Percentiles rank a stretch among this genome's conserved stretches.
phyloP scores from a whole-genome alignment of 2,888 invertebrate species.

The Platycnemis pennipes region DNA sequence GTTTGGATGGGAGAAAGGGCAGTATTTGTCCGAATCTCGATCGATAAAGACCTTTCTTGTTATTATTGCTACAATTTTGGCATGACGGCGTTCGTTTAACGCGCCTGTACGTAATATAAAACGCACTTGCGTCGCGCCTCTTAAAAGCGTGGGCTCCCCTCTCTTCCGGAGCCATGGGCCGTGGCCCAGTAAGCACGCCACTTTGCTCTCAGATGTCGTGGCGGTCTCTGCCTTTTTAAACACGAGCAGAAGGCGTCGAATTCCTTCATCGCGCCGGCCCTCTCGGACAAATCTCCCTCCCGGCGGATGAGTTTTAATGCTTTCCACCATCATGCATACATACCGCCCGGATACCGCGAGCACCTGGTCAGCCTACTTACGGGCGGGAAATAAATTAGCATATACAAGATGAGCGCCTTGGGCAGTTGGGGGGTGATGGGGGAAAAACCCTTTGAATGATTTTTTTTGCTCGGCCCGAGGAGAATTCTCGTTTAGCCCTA shows the following conservation, averaged over 20 bases:
- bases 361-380: neutral
- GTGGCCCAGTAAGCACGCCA: too few species aligned
- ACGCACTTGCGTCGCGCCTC: too few species aligned
- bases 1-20: too few species aligned
- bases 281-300: neutral
- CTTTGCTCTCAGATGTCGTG: too few species aligned
- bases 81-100: too few species aligned
- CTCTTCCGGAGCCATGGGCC: too few species aligned
- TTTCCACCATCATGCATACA: neutral
- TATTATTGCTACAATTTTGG: too few species aligned
- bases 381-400: neutral
- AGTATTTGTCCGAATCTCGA: too few species aligned
- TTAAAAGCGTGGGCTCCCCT: too few species aligned
- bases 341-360: neutral
- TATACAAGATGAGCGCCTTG: neutral
- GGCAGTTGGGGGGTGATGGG: conserved; percentile 2
- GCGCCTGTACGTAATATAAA: too few species aligned
- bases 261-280: neutral
- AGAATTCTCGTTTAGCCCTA: neutral
- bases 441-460: neutral
- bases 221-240: neutral
- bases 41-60: too few species aligned
- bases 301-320: neutral
- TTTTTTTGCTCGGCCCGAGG: neutral
- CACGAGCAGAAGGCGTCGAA: neutral